Conservation (phyloP, 2,113 vertebrate species). For the Sigmodon hispidus region DNA sequence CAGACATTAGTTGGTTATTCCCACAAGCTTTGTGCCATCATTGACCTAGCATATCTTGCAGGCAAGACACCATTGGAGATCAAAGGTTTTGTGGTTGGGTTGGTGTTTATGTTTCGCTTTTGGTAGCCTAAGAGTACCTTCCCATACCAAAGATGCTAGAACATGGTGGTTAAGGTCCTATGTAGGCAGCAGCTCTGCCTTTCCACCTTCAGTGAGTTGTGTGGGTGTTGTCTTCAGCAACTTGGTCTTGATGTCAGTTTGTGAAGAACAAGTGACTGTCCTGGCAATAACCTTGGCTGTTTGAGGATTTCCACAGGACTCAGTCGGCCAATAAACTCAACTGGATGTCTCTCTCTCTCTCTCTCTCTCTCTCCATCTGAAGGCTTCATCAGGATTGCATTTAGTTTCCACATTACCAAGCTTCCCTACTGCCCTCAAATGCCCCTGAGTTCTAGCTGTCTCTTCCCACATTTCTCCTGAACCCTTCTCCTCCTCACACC, state of each 20-base stretch:
- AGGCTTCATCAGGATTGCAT: not conserved
- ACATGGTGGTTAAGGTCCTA: not conserved
- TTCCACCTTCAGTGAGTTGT: not conserved
- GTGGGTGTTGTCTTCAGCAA: no score
- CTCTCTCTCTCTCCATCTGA: not conserved
- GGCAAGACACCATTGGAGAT: not conserved
- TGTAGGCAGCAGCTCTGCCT: not conserved
- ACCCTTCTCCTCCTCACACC: no score
- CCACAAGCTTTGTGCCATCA: no score
- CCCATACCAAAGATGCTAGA: not conserved
- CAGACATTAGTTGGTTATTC: no score
- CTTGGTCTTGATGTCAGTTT: not conserved
- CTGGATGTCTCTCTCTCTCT: not conserved
- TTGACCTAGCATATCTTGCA: not conserved
- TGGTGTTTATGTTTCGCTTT: not conserved
- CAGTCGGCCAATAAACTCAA: not conserved
- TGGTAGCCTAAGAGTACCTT: not conserved
- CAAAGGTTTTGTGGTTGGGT: not conserved
- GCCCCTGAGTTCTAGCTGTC: not conserved
- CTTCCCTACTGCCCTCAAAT: not conserved
- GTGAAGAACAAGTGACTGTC: not conserved
- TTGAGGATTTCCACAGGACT: not conserved
- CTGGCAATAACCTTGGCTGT: not conserved
- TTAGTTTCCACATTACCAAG: not conserved
- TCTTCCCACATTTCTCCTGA: not conserved